These are phyloP conservation scores for Plutella xylostella DNA, from an alignment of 2,888 invertebrate species.

Conservation along the genomic window DNA sequence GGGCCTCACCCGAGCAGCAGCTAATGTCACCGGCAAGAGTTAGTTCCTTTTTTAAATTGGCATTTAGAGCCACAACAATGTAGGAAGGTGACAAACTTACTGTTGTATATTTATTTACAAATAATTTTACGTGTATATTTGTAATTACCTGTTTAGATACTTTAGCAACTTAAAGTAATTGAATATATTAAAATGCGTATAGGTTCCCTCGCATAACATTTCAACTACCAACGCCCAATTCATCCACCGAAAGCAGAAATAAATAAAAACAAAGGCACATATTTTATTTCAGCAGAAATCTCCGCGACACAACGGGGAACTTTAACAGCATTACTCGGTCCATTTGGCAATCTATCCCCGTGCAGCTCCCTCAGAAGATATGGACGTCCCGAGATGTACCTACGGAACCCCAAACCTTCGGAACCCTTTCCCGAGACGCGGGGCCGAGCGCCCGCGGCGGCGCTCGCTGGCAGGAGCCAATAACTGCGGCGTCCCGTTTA, in stretches of 20 bases:
- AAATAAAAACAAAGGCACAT: too few species aligned
- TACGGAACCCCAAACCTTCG: conserved; percentile 35
- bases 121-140: too few species aligned
- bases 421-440: conserved; percentile 37
- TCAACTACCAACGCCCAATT: neutral
- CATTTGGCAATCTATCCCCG: conserved; percentile 59
- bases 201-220: neutral
- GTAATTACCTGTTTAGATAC: too few species aligned
- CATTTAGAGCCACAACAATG: too few species aligned
- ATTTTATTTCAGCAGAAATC: neutral
- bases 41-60: too few species aligned
- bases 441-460: conserved; percentile 7
- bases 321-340: conserved; percentile 67
- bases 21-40: neutral
- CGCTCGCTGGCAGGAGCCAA: conserved; percentile 28
- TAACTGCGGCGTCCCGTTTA: conserved; percentile 33
- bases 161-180: neutral
- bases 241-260: too few species aligned
- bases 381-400: conserved; percentile 36
- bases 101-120: too few species aligned
- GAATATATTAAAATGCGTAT: neutral
- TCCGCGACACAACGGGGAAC: conserved; percentile 33
- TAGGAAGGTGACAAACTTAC: too few species aligned
- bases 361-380: conserved; percentile 41
- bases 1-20: neutral